Evolutionary conservation across 37 sponge, comb jelly and placozoan genomes (phyloP).

Genomic region (Amphimedon queenslandica): DNA sequence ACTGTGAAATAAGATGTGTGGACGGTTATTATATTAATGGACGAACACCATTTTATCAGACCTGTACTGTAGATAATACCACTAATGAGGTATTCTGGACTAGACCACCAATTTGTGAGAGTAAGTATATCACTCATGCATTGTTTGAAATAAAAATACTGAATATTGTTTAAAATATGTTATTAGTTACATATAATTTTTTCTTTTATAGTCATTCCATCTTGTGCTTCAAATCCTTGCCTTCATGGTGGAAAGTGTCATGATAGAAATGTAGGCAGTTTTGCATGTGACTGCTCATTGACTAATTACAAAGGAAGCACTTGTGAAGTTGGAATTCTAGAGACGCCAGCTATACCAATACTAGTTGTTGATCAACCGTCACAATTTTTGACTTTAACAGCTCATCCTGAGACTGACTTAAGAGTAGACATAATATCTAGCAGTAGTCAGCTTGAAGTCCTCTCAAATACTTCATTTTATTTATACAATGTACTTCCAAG

Average conservation of each 20-base stretch:
- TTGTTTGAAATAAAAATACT: not conserved
- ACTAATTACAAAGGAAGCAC: not conserved
- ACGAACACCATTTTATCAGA: not conserved
- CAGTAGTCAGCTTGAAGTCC: not conserved
- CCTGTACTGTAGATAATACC: not conserved
- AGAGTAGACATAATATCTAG: not conserved
- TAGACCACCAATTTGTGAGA: not conserved
- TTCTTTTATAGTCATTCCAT: constrained; percentile 4
- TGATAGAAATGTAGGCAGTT: not conserved
- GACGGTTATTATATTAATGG: constrained; percentile 8
- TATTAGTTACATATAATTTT: not conserved
- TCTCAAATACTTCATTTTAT: not conserved
- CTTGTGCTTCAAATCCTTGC: not conserved
- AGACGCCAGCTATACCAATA: not conserved
- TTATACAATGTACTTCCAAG: not conserved
- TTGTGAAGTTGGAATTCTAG: not conserved
- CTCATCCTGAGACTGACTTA: not conserved
- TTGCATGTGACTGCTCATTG: not conserved
- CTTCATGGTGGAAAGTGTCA: not conserved
- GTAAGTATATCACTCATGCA: constrained; percentile 1
- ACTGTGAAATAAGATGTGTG: constrained; percentile 3
- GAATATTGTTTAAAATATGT: not conserved
- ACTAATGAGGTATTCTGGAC: not conserved
- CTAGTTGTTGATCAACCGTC: not conserved
- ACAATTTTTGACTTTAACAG: not conserved